phyloP scores from a whole-genome alignment of 2,888 invertebrate species.

The Elysia crispata region DNA sequence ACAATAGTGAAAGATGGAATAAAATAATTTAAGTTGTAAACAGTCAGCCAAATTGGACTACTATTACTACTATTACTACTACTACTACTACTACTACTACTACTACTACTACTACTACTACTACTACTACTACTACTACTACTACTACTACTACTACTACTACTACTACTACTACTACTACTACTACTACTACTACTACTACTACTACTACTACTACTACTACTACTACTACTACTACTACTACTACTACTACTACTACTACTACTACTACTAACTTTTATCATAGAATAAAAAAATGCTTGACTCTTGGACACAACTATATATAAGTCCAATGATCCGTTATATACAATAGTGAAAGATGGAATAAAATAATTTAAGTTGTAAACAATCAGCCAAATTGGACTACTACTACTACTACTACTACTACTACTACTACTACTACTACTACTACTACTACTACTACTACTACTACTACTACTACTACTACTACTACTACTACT shows the following conservation, averaged over 20 bases:
- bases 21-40: too few species aligned
- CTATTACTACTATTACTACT: neutral
- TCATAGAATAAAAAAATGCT: too few species aligned
- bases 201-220: slow-evolving; percentile 9
- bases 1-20: too few species aligned
- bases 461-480: slow-evolving; percentile 9
- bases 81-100: slow-evolving; percentile 9
- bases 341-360: too few species aligned
- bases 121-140: slow-evolving; percentile 9
- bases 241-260: slow-evolving; percentile 9
- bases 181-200: slow-evolving; percentile 9
- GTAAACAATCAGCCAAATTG: too few species aligned
- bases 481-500: slow-evolving; percentile 9
- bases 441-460: slow-evolving; percentile 9
- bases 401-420: too few species aligned
- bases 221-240: slow-evolving; percentile 9
- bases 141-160: slow-evolving; percentile 9
- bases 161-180: slow-evolving; percentile 9
- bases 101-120: slow-evolving; percentile 9
- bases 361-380: too few species aligned
- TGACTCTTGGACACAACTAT: too few species aligned
- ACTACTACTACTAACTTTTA: neutral
- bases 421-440: slow-evolving; percentile 9
- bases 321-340: too few species aligned
- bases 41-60: neutral